Percentiles rank a stretch among this genome's conserved stretches.
Conservation (phyloP, 2,888 invertebrate genomes). For the Scaptomyza caliginosa region DNA sequence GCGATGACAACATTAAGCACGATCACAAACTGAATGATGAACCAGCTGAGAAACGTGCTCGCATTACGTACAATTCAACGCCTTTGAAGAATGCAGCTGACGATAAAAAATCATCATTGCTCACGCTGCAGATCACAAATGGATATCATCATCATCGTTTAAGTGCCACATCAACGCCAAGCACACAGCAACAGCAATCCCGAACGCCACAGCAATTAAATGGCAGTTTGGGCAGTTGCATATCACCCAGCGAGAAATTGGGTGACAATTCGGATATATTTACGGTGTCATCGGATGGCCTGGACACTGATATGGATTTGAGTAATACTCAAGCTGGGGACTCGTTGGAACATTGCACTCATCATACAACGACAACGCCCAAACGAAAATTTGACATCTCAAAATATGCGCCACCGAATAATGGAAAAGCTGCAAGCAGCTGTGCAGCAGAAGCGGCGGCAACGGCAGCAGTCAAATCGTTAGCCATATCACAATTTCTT, state of each 20-base stretch:
- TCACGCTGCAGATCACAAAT: constrained; percentile 44
- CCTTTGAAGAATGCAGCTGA: constrained; percentile 12
- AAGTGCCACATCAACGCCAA: constrained; percentile 69
- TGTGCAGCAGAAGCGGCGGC: constrained; percentile 79
- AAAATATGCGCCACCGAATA: constrained; percentile 78
- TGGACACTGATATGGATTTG: constrained; percentile 83
- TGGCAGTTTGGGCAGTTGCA: constrained; percentile 81
- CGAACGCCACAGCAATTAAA: constrained; percentile 76
- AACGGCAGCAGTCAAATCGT: constrained; percentile 78
- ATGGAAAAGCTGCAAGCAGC: constrained; percentile 67
- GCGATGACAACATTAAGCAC: constrained; percentile 38
- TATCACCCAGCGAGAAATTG: constrained; percentile 83
- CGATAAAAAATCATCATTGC: constrained; percentile 50
- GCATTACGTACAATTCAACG: constrained; percentile 20
- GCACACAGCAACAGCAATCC: constrained; percentile 51
- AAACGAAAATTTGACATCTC: constrained; percentile 80
- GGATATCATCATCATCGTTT: constrained; percentile 35
- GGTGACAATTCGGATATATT: constrained; percentile 84
- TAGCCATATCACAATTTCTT: constrained; percentile 81
- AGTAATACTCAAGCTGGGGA: constrained; percentile 80
- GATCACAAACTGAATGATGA: constrained; percentile 12
- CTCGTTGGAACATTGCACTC: constrained; percentile 61
- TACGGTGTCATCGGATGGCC: constrained; percentile 83
- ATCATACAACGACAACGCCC: constrained; percentile 64
- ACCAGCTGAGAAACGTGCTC: constrained; percentile 33